Base-by-base conservation (phyloP, 1,140 invertebrate genomes). In the Diorhabda carinulata region DNA sequence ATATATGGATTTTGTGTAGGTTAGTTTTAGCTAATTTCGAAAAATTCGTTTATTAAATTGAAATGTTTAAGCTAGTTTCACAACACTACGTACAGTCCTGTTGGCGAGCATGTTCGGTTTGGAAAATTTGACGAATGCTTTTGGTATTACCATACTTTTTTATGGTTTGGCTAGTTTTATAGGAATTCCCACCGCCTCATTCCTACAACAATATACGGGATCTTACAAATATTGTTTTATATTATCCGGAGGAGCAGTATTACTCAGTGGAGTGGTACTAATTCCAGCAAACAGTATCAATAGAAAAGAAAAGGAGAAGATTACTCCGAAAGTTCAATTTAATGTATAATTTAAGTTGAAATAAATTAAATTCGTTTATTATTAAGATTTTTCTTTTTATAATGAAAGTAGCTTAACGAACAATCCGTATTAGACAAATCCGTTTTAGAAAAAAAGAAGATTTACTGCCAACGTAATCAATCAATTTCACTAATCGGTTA, bases 21-120 rank as follows among this genome's bases (percentile, higher is more conserved):
- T 79, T 72, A 73, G 71, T 25, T 5, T 63, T 42, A 9, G 2
- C 3, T 25, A 25, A 25, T 25, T 25, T 25, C 25, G 25, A 25
- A 25, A 25, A 25, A 25, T 25, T 25, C 25, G 52, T n/a, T n/a
- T n/a, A 56, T 56, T 56, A 56, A 56, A 56, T n/a, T 56, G n/a
- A 56, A 56, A 56, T 59, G 42, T 84, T 89, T 71, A 83, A 96
- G 94, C 96, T 72, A 95, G 95, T 43, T 98, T 97, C 81, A 95
- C 98, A 72, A 97, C 95, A 2, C 83, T 99, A 58, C 97, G 96
- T 58, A 98, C 97, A 8, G 97, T 98, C 78, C 95, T 99, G 76
- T 84, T 99, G 59, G 96, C 97, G 72, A 96, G 99, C 78, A 83
- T 98, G 25, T 85, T 99, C 47, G 97, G 97, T n/a, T 83, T 99